A percentile compares a stretch with the other conserved stretches of the same genome.
phyloP scores from a whole-genome alignment of 2,888 invertebrate genomes.

The Drosophila fungiperda region DNA sequence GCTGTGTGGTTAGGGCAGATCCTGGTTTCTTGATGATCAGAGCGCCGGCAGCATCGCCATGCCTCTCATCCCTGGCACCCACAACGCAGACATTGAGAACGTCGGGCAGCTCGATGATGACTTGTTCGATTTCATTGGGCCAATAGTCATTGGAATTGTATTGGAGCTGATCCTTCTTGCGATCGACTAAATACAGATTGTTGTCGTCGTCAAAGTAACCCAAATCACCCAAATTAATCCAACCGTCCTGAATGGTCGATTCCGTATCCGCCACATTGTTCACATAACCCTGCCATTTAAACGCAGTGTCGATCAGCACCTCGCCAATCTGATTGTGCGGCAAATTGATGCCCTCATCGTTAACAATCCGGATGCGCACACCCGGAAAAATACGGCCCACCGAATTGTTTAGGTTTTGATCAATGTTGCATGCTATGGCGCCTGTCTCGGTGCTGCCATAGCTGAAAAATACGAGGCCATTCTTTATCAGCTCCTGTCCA shows the following conservation, averaged over 20 bases:
- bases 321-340: slow-evolving; percentile 73
- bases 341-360: slow-evolving; percentile 67
- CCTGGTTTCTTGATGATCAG: slow-evolving; percentile 59
- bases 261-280: slow-evolving; percentile 60
- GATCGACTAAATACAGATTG: slow-evolving; percentile 71
- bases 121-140: slow-evolving; percentile 77
- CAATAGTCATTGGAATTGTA: slow-evolving; percentile 72
- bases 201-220: slow-evolving; percentile 81
- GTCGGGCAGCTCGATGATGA: slow-evolving; percentile 70
- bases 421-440: slow-evolving; percentile 45
- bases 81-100: slow-evolving; percentile 77
- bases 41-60: slow-evolving; percentile 77
- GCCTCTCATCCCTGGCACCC: slow-evolving; percentile 65
- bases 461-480: slow-evolving; percentile 29
- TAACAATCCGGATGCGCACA: slow-evolving; percentile 60
- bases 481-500: slow-evolving; percentile 44
- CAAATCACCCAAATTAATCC: slow-evolving; percentile 82
- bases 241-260: slow-evolving; percentile 66
- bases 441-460: slow-evolving; percentile 67
- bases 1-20: slow-evolving; percentile 48
- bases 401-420: slow-evolving; percentile 42
- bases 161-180: slow-evolving; percentile 82
- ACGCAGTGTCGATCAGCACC: slow-evolving; percentile 54
- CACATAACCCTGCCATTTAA: slow-evolving; percentile 77
- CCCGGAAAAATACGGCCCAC: slow-evolving; percentile 68